These are phyloP conservation scores for Euplagia quadripunctaria DNA, from an alignment of 2,888 invertebrate genomes.

Conservation along the genomic window DNA sequence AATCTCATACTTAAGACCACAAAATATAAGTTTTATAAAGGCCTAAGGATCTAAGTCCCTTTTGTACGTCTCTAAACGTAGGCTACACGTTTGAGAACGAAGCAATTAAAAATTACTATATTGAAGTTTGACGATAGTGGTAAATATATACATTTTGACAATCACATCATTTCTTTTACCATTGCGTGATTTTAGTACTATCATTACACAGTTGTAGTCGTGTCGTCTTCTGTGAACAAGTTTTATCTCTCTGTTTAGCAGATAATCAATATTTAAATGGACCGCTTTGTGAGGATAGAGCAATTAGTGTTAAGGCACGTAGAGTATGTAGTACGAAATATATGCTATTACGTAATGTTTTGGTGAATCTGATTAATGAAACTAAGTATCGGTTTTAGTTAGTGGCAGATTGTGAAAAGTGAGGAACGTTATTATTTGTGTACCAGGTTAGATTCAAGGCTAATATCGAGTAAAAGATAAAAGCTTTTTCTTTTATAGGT, in stretches of 20 bases:
- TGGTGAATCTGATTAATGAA: constrained; percentile 13
- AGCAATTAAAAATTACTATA: too few relatives aligned
- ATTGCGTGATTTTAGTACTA: too few relatives aligned
- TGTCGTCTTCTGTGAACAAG: constrained; percentile 3
- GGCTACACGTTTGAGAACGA: too few relatives aligned
- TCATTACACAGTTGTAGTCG: not conserved
- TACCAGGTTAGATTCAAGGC: not conserved
- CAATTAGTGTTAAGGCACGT: constrained; percentile 18
- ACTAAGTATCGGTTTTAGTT: constrained; percentile 9
- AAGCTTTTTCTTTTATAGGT: not conserved
- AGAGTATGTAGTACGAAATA: constrained; percentile 12
- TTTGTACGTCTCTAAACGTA: too few relatives aligned
- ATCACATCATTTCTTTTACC: not conserved
- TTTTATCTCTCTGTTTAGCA: constrained; percentile 15
- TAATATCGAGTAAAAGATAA: not conserved
- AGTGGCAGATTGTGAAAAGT: not conserved
- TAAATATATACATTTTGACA: too few relatives aligned
- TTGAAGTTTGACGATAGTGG: too few relatives aligned
- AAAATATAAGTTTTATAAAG: too few relatives aligned
- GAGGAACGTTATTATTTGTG: not conserved
- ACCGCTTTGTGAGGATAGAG: constrained; percentile 22
- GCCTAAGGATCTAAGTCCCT: too few relatives aligned
- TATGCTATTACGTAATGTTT: constrained; percentile 20
- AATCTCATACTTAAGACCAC: too few relatives aligned
- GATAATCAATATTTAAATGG: constrained; percentile 26